phyloP scores from a whole-genome alignment of 1,140 invertebrate species.

The Plutomurus gul region DNA sequence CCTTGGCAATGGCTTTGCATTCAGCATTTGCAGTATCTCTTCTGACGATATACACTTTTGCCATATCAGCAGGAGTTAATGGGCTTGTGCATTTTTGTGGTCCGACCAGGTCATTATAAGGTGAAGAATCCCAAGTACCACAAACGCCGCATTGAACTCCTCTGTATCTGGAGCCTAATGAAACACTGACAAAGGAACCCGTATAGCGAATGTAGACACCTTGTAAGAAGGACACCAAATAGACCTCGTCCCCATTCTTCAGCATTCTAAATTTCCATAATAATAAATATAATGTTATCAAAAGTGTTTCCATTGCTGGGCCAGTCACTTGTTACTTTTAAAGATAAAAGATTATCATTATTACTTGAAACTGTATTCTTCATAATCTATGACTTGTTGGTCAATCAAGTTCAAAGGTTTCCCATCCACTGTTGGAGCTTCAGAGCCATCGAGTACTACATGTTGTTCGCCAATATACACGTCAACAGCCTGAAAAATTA shows the following conservation, averaged over 20 bases:
- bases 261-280: conserved; percentile 4
- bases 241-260: conserved; percentile 43
- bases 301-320: too few relatives aligned
- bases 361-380: neutral
- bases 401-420: neutral
- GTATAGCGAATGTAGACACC: conserved; percentile 48
- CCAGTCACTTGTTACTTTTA: neutral
- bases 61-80: conserved; percentile 34
- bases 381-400: neutral
- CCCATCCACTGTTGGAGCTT: conserved; percentile 8
- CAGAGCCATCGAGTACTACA: conserved; percentile 26
- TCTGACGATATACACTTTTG: conserved; percentile 33
- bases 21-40: conserved; percentile 28
- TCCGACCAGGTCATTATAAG: conserved; percentile 43
- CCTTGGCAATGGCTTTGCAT: conserved; percentile 7
- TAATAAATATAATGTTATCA: neutral
- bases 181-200: conserved; percentile 38
- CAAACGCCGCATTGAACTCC: conserved; percentile 51
- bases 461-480: conserved; percentile 45
- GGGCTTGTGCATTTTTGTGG: conserved; percentile 23
- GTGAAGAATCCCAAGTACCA: conserved; percentile 47
- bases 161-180: conserved; percentile 31
- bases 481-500: conserved; percentile 33
- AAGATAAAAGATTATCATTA: neutral
- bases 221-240: neutral